Base-by-base conservation (phyloP, 2,113 vertebrate genomes). In the Uria lomvia region DNA sequence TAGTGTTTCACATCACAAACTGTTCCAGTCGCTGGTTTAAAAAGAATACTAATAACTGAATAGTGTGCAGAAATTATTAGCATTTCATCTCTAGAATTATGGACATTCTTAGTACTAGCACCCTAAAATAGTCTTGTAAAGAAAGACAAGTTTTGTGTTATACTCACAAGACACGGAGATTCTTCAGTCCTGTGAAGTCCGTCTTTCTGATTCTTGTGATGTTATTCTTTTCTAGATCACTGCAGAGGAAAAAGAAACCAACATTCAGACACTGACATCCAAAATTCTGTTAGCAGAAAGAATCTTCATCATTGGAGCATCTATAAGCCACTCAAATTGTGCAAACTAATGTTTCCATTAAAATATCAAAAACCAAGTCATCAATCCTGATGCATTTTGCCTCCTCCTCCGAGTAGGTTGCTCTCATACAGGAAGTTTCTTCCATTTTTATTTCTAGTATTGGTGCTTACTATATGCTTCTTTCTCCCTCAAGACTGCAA, bases 191-290 rank as follows among this genome's bases (percentile, higher is more conserved):
- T 9, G 99, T 97, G 55, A 99, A 99, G 97, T 99, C 99, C 15
- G 97, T 99, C 98, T 99, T 99, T 6, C 99, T 99, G 97, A 99
- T 99, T 92, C 99, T 98, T 79, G 99, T 99, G 97, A 99, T 99
- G 92, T 99, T 99, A 92, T 99, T 99, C 98, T 98, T 98, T 97
- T 99, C 99, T 97, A 99, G 97, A 97, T 99, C 99, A 97, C 99
- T 99, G 96, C 60, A 96, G 27, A 56, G 8, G 16, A 97, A 96
- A 40, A 66, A 80, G 84, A 83, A 95, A 63, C 12, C 49, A 80
- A 29, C 9, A 71, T 68, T 96, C 47, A 97, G 84, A 67, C 32
- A 70, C 18, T n/a, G 30, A 91, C 23, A 62, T 17, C 14, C 40
- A 72, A 36, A 74, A 53, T 16, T 24, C 15, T 1, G 5, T 62